Conservation (phyloP, 2,113 vertebrate genomes). For the Mohoua ochrocephala region DNA sequence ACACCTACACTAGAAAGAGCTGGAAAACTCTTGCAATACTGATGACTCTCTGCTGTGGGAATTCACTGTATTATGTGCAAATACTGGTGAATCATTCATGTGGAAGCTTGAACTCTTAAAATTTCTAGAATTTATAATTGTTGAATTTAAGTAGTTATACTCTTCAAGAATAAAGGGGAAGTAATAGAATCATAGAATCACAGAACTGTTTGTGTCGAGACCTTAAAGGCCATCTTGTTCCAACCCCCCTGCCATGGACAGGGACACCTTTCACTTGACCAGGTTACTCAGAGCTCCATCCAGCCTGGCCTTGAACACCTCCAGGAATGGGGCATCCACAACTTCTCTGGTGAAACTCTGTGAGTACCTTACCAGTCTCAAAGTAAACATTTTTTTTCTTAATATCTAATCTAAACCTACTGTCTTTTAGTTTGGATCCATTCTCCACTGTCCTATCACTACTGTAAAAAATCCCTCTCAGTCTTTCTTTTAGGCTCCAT, state of each 20-base stretch:
- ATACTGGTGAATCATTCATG: background rate
- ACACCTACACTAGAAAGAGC: background rate
- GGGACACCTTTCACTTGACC: background rate
- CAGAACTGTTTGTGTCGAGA: background rate
- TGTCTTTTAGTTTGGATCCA: background rate
- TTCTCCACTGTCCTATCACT: background rate
- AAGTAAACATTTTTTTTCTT: background rate
- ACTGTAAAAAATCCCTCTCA: background rate
- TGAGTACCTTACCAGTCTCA: background rate
- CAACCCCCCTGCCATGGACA: background rate
- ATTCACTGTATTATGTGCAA: background rate
- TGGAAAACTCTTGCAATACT: background rate
- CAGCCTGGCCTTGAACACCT: background rate
- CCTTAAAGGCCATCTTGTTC: background rate
- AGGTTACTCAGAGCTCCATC: background rate
- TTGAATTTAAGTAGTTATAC: background rate
- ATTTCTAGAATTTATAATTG: background rate
- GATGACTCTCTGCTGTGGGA: background rate
- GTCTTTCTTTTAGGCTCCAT: background rate
- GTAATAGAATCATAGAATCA: background rate
- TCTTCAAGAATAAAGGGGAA: background rate
- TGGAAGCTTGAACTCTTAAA: background rate
- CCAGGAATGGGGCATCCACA: background rate
- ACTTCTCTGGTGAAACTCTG: background rate
- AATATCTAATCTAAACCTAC: background rate